Conservation (phyloP, 2,888 invertebrate species). For the Phytoseiulus persimilis region DNA sequence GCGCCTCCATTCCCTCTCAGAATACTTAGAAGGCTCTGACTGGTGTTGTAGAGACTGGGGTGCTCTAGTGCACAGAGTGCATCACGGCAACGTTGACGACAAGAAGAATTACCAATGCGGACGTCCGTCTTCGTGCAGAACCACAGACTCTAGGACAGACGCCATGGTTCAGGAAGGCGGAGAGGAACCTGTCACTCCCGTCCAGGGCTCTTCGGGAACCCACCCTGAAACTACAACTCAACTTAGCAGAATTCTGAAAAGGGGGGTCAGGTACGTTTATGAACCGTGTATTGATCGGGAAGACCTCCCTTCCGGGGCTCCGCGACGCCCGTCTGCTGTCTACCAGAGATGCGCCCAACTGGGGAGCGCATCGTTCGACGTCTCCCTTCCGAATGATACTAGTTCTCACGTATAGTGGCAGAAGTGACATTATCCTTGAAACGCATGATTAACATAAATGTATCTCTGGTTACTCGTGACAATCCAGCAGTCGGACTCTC, state of each 20-base stretch:
- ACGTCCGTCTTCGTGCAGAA: background rate
- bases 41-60: background rate
- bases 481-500: background rate
- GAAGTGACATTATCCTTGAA: too few species aligned
- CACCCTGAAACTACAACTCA: background rate
- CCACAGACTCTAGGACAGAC: background rate
- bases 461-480: too few species aligned
- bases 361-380: too few species aligned
- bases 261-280: background rate
- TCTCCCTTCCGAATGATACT: too few species aligned
- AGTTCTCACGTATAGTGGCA: too few species aligned
- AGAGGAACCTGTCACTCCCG: slow-evolving; percentile 20
- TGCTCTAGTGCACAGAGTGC: background rate
- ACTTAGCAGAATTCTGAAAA: background rate
- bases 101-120: background rate
- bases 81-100: background rate
- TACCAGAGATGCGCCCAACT: too few species aligned
- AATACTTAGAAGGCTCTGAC: background rate
- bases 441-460: too few species aligned
- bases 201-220: slow-evolving; percentile 9
- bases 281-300: too few species aligned
- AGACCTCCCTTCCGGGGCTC: too few species aligned
- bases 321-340: too few species aligned
- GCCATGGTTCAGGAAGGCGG: slow-evolving; percentile 17
- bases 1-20: background rate